Evolutionary conservation across 1,140 invertebrate genomes (phyloP).

Genomic region (Trachymyrmex septentrionalis): DNA sequence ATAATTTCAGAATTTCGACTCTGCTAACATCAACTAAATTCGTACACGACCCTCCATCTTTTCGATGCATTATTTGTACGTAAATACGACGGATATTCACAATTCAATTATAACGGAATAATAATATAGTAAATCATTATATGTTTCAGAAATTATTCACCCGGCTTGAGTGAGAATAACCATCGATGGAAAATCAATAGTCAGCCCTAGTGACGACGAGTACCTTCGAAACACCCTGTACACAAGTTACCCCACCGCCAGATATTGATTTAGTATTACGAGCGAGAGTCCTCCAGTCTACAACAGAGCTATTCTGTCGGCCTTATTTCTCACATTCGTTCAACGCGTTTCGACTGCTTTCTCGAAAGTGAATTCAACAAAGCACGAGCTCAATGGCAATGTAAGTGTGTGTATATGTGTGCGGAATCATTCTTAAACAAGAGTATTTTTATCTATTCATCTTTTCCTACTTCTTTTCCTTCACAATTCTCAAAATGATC

Average conservation of each 20-base stretch:
- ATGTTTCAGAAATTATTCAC: background rate
- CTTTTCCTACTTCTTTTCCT: background rate
- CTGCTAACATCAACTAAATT: slow-evolving; percentile 9
- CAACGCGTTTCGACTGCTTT: slow-evolving; percentile 69
- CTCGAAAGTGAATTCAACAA: slow-evolving; percentile 76
- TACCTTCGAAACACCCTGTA: slow-evolving; percentile 82
- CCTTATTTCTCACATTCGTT: slow-evolving; percentile 77
- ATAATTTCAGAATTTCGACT: background rate
- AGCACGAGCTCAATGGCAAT: slow-evolving; percentile 27
- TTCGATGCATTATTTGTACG: slow-evolving; percentile 9
- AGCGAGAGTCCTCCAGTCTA: slow-evolving; percentile 75
- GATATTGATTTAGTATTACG: slow-evolving; percentile 86
- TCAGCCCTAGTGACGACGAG: slow-evolving; percentile 37
- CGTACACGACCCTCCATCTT: background rate
- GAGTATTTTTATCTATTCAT: background rate
- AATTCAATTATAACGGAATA: background rate
- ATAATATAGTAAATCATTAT: background rate
- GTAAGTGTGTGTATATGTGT: slow-evolving; percentile 17
- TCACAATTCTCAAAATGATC: background rate
- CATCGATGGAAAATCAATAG: slow-evolving; percentile 61
- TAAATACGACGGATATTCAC: background rate
- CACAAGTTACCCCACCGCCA: slow-evolving; percentile 77
- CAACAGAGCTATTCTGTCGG: slow-evolving; percentile 71
- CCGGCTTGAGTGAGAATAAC: background rate
- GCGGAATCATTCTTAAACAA: slow-evolving; percentile 5